Percentiles rank a stretch among this genome's conserved stretches.
These are phyloP conservation scores for Phycodurus eques DNA, from an alignment of 2,113 vertebrate genomes.

Conservation along the genomic window DNA sequence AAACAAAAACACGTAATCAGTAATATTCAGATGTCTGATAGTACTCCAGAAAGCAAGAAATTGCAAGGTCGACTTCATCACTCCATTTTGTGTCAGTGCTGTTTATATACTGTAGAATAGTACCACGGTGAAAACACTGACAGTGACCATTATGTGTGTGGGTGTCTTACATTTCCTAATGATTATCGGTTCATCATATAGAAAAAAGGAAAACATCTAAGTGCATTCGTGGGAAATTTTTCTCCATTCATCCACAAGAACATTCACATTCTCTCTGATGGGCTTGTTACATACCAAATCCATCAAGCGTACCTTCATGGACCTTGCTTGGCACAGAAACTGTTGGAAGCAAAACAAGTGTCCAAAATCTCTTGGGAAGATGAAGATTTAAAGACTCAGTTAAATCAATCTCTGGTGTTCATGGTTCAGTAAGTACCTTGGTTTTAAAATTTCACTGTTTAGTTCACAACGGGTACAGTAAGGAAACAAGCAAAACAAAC, in stretches of 20 bases:
- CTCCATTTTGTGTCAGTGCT: background rate
- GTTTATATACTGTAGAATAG: background rate
- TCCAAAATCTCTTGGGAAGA: background rate
- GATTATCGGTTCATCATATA: background rate
- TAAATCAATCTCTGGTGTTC: background rate
- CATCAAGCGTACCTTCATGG: background rate
- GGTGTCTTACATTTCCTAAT: background rate
- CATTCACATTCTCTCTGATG: background rate
- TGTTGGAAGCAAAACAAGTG: background rate
- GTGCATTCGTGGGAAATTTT: background rate
- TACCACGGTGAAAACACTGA: background rate
- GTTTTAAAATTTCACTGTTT: background rate
- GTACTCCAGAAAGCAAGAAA: no score
- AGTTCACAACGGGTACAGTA: background rate
- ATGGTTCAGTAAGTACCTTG: background rate
- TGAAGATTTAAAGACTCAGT: background rate
- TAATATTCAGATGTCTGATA: background rate
- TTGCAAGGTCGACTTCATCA: background rate
- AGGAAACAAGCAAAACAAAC: no score
- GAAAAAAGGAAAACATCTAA: background rate
- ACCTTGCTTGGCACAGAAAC: background rate
- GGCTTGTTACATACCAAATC: background rate
- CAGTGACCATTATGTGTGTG: background rate
- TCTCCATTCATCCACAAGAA: background rate
- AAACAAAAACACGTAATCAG: background rate